phyloP scores from a whole-genome alignment of 2,113 vertebrate species.

The Takifugu flavidus region DNA sequence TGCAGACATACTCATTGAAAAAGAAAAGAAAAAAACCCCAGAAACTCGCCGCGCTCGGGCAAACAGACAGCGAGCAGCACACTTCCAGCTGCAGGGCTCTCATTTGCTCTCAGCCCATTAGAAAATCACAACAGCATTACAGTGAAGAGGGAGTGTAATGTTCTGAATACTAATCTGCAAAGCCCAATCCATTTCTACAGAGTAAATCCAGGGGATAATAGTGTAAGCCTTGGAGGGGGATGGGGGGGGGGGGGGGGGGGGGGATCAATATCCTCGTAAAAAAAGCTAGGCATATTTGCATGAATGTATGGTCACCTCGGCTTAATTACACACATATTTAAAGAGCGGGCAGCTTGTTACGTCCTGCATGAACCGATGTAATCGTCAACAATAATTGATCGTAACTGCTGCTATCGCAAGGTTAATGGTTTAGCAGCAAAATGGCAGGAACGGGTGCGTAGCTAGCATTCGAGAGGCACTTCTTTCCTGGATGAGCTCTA shows the following conservation, averaged over 20 bases:
- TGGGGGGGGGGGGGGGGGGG: conserved; percentile 14
- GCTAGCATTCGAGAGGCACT: conserved; percentile 33
- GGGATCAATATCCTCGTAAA: conserved; percentile 62
- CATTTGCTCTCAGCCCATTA: conserved; percentile 59
- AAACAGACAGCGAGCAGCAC: conserved; percentile 33
- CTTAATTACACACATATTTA: conserved; percentile 24
- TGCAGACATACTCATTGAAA: not conserved
- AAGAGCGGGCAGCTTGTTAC: conserved; percentile 10
- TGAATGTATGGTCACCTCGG: conserved; percentile 34
- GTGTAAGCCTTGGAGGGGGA: conserved; percentile 47
- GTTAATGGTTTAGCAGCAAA: conserved; percentile 29
- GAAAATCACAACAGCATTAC: conserved; percentile 64
- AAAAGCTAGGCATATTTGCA: conserved; percentile 40
- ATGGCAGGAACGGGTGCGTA: conserved; percentile 36
- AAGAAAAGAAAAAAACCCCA: conserved; percentile 2
- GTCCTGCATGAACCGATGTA: conserved; percentile 1
- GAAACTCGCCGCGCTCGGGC: conserved; percentile 1
- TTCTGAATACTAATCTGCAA: conserved; percentile 65
- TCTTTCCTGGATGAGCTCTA: conserved; percentile 18
- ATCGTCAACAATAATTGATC: conserved; percentile 22
- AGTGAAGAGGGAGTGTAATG: conserved; percentile 55
- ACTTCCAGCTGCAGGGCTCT: conserved; percentile 56
- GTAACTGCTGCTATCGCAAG: conserved; percentile 15
- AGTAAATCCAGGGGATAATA: conserved; percentile 65
- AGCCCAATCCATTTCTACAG: conserved; percentile 58